Evolutionary conservation across 2,113 vertebrate species (phyloP).

Genomic region (Hiodon alosoides): DNA sequence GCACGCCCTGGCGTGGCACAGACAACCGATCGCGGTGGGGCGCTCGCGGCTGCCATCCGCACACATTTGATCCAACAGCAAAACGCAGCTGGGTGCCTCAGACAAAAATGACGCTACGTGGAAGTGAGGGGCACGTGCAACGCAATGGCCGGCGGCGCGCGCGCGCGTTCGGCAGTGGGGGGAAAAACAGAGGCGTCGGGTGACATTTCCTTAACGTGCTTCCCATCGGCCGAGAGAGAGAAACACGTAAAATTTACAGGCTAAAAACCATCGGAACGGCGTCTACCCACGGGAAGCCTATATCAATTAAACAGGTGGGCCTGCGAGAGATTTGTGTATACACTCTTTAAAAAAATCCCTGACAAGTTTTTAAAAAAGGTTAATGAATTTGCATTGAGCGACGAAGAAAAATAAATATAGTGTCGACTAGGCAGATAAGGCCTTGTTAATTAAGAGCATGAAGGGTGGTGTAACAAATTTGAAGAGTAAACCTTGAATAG

Average conservation of each 20-base stretch:
- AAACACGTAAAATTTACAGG: no score
- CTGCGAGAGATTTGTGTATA: conserved; percentile 35
- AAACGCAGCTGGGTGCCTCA: conserved; percentile 88
- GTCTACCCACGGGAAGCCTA: conserved; percentile 36
- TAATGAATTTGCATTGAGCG: conserved; percentile 51
- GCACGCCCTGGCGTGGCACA: conserved; percentile 58
- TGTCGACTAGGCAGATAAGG: conserved; percentile 51
- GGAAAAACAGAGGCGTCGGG: not conserved
- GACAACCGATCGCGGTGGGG: conserved; percentile 58
- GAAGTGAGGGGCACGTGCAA: conserved; percentile 88
- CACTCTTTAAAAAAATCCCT: conserved; percentile 41
- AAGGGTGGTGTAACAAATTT: conserved; percentile 57
- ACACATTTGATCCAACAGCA: conserved; percentile 98
- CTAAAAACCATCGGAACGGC: conserved; percentile 20
- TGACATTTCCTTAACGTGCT: no score
- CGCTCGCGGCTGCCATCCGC: conserved; percentile 81
- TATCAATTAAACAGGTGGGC: conserved; percentile 48
- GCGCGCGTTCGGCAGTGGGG: not conserved
- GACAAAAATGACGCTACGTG: conserved; percentile 97
- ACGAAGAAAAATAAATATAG: conserved; percentile 53
- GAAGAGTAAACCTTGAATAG: conserved; percentile 66
- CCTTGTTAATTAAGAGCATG: conserved; percentile 53
- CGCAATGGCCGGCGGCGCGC: conserved; percentile 60
- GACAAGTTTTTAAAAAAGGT: conserved; percentile 48
- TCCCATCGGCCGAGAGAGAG: no score